A percentile compares a stretch with the other conserved stretches of the same genome.
Evolutionary conservation across 2,113 vertebrate species (phyloP).

Genomic region (Rhinopithecus roxellana): DNA sequence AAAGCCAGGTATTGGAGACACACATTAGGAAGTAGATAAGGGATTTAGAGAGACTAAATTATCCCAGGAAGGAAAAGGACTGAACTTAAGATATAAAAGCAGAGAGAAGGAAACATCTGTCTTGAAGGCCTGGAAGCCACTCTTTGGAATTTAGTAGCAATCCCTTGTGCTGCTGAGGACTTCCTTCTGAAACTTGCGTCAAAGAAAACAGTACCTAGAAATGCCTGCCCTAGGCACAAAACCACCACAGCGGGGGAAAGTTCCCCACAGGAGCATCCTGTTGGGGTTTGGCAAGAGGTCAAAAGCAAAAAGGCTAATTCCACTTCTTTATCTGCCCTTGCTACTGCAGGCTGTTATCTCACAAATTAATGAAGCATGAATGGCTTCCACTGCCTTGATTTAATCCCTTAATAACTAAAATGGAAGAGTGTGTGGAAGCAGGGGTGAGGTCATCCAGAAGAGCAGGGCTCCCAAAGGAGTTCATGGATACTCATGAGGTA

Average conservation of each 20-base stretch:
- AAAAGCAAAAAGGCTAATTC: background rate
- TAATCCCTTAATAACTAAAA: background rate
- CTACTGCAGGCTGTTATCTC: background rate
- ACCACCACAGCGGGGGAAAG: background rate
- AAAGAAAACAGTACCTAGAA: constrained; percentile 6
- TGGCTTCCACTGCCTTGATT: background rate
- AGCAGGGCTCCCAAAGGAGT: background rate
- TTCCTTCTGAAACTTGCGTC: constrained; percentile 52
- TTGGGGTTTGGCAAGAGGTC: background rate
- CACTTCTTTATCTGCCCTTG: background rate
- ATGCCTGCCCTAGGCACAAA: background rate
- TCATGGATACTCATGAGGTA: background rate
- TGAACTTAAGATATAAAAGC: background rate
- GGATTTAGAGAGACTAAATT: background rate
- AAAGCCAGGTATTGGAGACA: constrained; percentile 30
- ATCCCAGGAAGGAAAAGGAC: constrained; percentile 59
- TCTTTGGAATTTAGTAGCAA: background rate
- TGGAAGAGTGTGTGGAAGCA: background rate
- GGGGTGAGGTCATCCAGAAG: background rate
- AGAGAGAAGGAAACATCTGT: constrained; percentile 64
- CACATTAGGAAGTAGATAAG: background rate
- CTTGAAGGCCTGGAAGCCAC: background rate
- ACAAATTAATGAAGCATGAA: background rate
- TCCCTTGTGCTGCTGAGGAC: background rate
- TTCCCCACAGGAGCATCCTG: background rate